These are phyloP conservation scores for Zaprionus davidi DNA, from an alignment of 1,140 invertebrate species.

Conservation along the genomic window DNA sequence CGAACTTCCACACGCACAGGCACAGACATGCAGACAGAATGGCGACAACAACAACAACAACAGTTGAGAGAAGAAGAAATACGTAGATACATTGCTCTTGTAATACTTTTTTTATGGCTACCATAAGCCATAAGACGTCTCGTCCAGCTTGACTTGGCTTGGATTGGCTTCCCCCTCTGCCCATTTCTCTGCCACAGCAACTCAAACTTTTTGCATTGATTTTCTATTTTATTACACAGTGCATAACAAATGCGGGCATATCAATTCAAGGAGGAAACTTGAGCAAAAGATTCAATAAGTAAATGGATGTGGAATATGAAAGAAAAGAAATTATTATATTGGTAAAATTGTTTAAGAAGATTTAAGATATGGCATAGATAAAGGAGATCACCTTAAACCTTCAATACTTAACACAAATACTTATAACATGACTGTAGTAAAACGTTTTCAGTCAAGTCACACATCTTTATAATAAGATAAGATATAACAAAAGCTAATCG, in stretches of 20 bases:
- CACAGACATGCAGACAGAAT: conserved; percentile 22
- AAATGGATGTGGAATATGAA: not conserved
- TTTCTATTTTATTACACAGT: conserved; percentile 37
- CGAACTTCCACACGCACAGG: conserved; percentile 21
- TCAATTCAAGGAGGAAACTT: not conserved
- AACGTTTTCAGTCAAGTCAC: too few relatives aligned
- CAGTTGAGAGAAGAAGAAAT: conserved; percentile 9
- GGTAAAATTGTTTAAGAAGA: too few relatives aligned
- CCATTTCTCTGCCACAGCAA: not conserved
- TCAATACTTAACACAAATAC: too few relatives aligned
- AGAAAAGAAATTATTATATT: too few relatives aligned
- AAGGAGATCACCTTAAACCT: not conserved
- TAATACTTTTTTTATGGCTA: conserved; percentile 54
- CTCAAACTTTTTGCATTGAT: conserved; percentile 43
- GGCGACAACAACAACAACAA: conserved; percentile 35
- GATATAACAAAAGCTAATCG: not conserved
- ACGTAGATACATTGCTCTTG: conserved; percentile 42
- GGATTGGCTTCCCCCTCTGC: not conserved
- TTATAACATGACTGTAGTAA: too few relatives aligned
- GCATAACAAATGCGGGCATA: not conserved
- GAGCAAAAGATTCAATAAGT: not conserved
- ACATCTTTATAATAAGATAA: too few relatives aligned
- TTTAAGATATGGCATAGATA: not conserved
- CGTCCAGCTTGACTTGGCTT: conserved; percentile 28
- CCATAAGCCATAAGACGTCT: conserved; percentile 45